Base-by-base conservation (phyloP, 2,113 vertebrate genomes). In the Noctilio leporinus region DNA sequence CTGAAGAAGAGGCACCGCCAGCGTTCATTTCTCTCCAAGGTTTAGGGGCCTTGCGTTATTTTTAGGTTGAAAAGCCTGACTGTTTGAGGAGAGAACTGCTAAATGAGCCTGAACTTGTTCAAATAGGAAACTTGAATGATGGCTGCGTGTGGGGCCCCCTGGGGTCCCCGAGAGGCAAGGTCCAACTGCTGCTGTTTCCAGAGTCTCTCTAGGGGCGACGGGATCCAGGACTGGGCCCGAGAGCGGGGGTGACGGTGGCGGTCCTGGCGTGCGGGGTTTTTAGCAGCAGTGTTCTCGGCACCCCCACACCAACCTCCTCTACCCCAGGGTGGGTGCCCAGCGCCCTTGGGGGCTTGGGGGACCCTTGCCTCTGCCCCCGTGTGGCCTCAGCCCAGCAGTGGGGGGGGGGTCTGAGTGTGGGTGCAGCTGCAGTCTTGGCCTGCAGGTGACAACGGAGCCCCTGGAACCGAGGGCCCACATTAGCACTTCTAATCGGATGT, bases 381-480 rank as follows among this genome's bases (percentile, higher is more conserved):
- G 4, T 47, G 62, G 45, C 14, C 65, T 67, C 19, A n/a, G 1
- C 2, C 33, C 2, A 16, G 43, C 43, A 4, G n/a, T 1, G 4
- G 10, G 8, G 76, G 51, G 62, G 65, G 45, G 43, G n/a, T n/a
- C n/a, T n/a, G n/a, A n/a, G n/a, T n/a, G n/a, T n/a, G 65, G 45
- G 43, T 19, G 62, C 33, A 62, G 69, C 57, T 7, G 8, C 9
- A 7, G 65, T 33, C 8, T 4, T 67, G 94, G 45, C 84, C 59
- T 7, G 45, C 64, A 6, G 38, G 69, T n/a, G 94, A 93, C 96
- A 73, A 84, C 33, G 84, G 88, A 91, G 96, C 81, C 65, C 76
- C 72, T 95, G 81, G 90, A 81, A 95, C 69, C 90, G 69, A 89
- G 65, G 30, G 28, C 9, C 64, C 5, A 26, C 47, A 9, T 2